phyloP scores from a whole-genome alignment of 2,113 vertebrate species.

The Fulmarus glacialis region DNA sequence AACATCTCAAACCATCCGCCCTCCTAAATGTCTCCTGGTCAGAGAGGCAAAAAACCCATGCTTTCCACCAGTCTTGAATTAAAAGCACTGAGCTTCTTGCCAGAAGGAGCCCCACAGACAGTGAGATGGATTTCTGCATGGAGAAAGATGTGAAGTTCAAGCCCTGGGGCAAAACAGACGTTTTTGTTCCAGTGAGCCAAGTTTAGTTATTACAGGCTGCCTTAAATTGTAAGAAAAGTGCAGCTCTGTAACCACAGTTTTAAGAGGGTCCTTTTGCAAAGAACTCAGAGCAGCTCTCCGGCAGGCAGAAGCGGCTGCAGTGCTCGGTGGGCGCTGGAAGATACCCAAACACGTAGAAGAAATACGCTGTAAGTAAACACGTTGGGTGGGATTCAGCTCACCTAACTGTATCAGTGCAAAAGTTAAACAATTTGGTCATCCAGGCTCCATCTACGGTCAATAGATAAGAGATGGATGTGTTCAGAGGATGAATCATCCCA shows the following conservation, averaged over 20 bases:
- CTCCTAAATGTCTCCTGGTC: neutral
- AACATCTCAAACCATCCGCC: neutral
- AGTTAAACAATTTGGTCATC: neutral
- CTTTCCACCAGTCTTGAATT: neutral
- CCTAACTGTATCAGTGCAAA: neutral
- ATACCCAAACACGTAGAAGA: neutral
- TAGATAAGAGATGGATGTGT: neutral
- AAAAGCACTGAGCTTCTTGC: neutral
- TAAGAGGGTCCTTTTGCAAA: neutral
- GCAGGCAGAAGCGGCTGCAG: neutral
- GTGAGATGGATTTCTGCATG: neutral
- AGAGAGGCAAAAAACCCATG: neutral
- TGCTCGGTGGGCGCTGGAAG: rapidly evolving
- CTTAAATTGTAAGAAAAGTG: neutral
- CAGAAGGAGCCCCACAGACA: neutral
- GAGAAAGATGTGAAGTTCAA: neutral
- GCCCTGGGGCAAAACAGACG: neutral
- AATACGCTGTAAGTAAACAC: neutral
- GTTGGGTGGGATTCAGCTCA: neutral
- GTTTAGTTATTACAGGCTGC: neutral
- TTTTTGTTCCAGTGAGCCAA: neutral
- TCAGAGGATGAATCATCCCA: neutral
- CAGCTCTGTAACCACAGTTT: neutral
- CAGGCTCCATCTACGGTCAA: neutral
- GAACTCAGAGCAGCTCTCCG: neutral